phyloP scores from a whole-genome alignment of 1,140 invertebrate genomes.

The Himalopsyche phryganea region DNA sequence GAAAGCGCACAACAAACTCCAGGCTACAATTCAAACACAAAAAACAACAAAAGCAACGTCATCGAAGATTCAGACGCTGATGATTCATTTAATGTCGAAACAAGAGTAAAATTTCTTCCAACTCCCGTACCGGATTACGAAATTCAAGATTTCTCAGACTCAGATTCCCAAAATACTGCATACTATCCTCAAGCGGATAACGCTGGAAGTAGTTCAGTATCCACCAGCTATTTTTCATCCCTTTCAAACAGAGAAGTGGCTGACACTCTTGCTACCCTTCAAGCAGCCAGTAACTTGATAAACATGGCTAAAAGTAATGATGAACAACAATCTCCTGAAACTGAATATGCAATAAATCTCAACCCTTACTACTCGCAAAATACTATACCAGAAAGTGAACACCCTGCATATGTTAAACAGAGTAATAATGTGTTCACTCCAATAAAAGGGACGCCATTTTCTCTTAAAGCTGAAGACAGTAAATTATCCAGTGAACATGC shows the following conservation, averaged over 20 bases:
- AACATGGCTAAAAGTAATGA: conserved; percentile 24
- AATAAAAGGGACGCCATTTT: conserved; percentile 5
- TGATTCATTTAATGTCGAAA: conserved; percentile 21
- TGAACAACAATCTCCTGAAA: conserved; percentile 4
- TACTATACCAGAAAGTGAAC: conserved; percentile 9
- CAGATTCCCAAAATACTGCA: not conserved
- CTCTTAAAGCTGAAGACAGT: conserved; percentile 2
- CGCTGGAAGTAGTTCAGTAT: conserved; percentile 21
- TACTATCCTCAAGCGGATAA: conserved; percentile 24
- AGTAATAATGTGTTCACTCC: conserved; percentile 17
- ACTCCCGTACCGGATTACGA: not conserved
- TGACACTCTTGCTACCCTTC: conserved; percentile 52
- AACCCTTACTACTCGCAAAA: conserved; percentile 18
- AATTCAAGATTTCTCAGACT: conserved; percentile 6
- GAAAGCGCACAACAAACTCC: conserved; percentile 18
- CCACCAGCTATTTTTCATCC: conserved; percentile 47
- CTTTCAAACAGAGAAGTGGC: conserved; percentile 52
- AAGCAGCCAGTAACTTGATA: conserved; percentile 49
- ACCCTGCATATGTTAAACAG: not conserved
- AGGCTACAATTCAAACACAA: conserved; percentile 1
- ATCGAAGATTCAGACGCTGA: conserved; percentile 31
- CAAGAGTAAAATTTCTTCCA: conserved; percentile 12
- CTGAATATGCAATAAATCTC: conserved; percentile 10
- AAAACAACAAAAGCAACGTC: conserved; percentile 9
- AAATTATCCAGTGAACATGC: conserved; percentile 26